phyloP scores from a whole-genome alignment of 2,113 vertebrate genomes.

The Cavia aperea region DNA sequence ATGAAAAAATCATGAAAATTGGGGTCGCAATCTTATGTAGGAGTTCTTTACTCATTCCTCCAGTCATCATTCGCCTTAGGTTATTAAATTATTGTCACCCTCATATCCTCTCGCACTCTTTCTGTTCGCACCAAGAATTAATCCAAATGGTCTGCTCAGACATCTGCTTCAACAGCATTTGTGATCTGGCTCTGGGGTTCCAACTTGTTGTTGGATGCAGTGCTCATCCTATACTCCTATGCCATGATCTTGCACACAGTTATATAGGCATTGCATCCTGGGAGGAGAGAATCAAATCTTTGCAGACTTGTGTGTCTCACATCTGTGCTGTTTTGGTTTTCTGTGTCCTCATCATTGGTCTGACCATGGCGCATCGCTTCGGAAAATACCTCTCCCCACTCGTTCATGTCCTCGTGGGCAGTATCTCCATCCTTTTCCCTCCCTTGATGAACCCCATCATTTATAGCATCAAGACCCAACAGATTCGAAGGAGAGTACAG shows the following conservation, averaged over 20 bases:
- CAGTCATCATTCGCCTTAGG: slow-evolving; percentile 48
- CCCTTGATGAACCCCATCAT: slow-evolving; percentile 6
- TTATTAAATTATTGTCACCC: slow-evolving; percentile 58
- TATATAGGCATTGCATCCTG: no score
- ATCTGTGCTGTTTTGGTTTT: no score
- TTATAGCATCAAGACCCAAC: slow-evolving; percentile 45
- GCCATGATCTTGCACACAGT: no score
- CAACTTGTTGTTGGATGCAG: slow-evolving; percentile 36
- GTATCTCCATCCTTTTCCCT: no score
- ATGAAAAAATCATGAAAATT: slow-evolving; percentile 17
- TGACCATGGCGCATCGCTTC: no score
- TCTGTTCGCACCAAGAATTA: slow-evolving; percentile 66
- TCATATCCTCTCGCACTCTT: slow-evolving; percentile 64
- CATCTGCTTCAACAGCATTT: neutral
- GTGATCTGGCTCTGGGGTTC: slow-evolving; percentile 46
- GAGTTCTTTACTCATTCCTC: slow-evolving; percentile 35
- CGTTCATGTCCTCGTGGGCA: no score
- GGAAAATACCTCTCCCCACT: no score
- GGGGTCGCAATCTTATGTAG: slow-evolving; percentile 40
- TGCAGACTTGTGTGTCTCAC: no score
- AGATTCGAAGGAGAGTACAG: slow-evolving; percentile 44
- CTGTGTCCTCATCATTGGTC: no score
- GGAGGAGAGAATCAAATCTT: no score
- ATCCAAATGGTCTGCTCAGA: slow-evolving; percentile 22
- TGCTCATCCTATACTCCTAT: slow-evolving; percentile 52